phyloP scores from a whole-genome alignment of 2,113 vertebrate species.

The Ceyx margarethae region DNA sequence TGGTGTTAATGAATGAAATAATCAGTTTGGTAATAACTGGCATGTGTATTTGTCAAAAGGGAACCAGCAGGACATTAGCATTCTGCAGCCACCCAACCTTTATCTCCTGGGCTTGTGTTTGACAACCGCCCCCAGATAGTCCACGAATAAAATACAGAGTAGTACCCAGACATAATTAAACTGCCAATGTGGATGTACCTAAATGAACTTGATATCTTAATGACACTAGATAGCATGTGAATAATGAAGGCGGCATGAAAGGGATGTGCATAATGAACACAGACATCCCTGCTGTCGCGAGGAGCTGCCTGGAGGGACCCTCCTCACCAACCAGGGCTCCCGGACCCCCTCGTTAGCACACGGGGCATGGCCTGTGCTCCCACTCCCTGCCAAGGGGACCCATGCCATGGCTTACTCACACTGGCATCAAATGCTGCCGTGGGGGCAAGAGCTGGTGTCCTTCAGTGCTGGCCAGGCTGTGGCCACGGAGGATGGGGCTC shows the following conservation, averaged over 20 bases:
- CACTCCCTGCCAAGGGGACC: fast-evolving
- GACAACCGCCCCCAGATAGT: conserved; percentile 72
- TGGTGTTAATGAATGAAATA: conserved; percentile 78
- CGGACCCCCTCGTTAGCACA: background rate
- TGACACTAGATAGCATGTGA: conserved; percentile 64
- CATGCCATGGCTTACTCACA: fast-evolving
- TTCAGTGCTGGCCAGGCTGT: fast-evolving
- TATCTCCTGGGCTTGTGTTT: conserved; percentile 70
- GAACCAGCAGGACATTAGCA: conserved; percentile 68
- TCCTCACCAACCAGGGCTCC: background rate
- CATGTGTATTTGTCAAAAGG: conserved; percentile 66
- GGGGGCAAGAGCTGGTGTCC: background rate
- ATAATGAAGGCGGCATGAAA: conserved; percentile 58
- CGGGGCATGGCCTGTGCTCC: background rate
- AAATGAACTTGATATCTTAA: conserved; percentile 81
- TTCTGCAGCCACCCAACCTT: conserved; percentile 62
- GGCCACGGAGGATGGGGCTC: background rate
- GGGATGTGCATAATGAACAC: conserved; percentile 54
- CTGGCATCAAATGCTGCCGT: fast-evolving
- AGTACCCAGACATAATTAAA: conserved; percentile 79
- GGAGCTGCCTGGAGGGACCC: background rate
- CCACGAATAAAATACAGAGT: conserved; percentile 76
- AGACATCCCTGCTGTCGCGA: background rate
- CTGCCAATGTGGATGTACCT: conserved; percentile 76
- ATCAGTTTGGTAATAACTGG: conserved; percentile 76